A percentile compares a stretch with the other conserved stretches of the same genome.
Conservation (phyloP, 2,888 invertebrate genomes). For the Laspeyria flexula region DNA sequence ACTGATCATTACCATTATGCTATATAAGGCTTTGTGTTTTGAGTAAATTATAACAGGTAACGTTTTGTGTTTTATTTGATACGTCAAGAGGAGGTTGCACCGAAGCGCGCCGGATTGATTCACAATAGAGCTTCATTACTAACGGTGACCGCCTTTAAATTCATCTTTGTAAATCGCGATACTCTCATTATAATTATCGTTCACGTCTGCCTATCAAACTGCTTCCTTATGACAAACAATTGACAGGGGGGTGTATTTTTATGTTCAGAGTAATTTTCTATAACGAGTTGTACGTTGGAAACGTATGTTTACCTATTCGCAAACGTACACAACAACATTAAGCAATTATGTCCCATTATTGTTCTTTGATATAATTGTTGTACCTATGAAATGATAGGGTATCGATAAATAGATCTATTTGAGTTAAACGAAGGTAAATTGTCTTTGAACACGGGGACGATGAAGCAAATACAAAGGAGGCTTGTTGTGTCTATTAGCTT, state of each 20-base stretch:
- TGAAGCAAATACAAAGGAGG: conserved; percentile 26
- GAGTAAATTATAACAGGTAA: conserved; percentile 85
- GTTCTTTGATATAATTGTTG: conserved; percentile 67
- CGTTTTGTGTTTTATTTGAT: conserved; percentile 76
- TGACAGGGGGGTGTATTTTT: conserved; percentile 54
- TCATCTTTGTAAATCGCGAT: conserved; percentile 61
- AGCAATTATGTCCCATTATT: conserved; percentile 75
- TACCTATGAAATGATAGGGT: conserved; percentile 54
- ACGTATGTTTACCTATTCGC: conserved; percentile 53
- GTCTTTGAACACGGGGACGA: conserved; percentile 45
- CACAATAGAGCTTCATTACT: conserved; percentile 79
- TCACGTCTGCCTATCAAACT: conserved; percentile 44
- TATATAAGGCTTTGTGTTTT: conserved; percentile 85
- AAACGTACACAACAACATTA: conserved; percentile 66
- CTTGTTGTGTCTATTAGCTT: conserved; percentile 21
- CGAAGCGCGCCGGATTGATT: conserved; percentile 54
- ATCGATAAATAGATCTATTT: conserved; percentile 56
- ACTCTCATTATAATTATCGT: conserved; percentile 60
- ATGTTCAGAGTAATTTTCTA: conserved; percentile 57
- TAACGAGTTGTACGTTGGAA: conserved; percentile 61
- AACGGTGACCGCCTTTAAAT: conserved; percentile 78
- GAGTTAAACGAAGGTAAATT: conserved; percentile 56
- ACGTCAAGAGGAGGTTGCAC: conserved; percentile 60
- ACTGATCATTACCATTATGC: conserved; percentile 85
- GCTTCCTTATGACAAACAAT: conserved; percentile 54